These are phyloP conservation scores for Glaucopsyche alexis DNA, from an alignment of 2,888 invertebrate genomes.

Conservation along the genomic window DNA sequence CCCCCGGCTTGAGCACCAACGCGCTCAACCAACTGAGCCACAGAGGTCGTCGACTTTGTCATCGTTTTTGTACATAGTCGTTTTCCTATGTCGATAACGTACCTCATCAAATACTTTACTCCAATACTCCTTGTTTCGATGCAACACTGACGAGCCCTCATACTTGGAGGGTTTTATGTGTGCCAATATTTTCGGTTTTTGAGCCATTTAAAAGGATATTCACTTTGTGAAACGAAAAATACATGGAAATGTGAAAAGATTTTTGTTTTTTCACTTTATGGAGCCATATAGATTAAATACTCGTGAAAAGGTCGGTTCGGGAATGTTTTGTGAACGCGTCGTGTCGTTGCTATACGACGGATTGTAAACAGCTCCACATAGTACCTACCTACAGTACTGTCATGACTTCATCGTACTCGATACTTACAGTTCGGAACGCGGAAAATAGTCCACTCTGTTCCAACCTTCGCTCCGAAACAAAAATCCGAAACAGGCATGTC, in stretches of 20 bases:
- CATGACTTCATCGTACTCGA: no score
- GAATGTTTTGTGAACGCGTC: slow-evolving; percentile 39
- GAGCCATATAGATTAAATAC: slow-evolving; percentile 40
- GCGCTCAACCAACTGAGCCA: no score
- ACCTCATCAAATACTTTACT: slow-evolving; percentile 52
- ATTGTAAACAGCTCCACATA: slow-evolving; percentile 39
- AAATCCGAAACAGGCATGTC: no score
- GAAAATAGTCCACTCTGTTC: no score
- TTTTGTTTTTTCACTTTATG: slow-evolving; percentile 37
- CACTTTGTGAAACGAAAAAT: slow-evolving; percentile 5
- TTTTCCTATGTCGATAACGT: slow-evolving; percentile 36
- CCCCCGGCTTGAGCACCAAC: no score
- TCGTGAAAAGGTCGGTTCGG: slow-evolving; percentile 39
- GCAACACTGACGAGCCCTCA: slow-evolving; percentile 53
- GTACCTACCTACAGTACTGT: no score
- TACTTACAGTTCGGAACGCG: no score
- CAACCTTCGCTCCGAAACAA: no score
- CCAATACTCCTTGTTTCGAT: slow-evolving; percentile 65
- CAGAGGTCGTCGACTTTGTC: no score
- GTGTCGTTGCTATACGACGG: slow-evolving; percentile 41
- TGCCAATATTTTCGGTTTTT: slow-evolving; percentile 47
- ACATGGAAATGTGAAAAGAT: slow-evolving; percentile 28
- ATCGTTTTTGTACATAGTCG: no score
- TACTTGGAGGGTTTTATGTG: slow-evolving; percentile 58
- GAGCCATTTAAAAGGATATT: neutral